phyloP scores from a whole-genome alignment of 1,140 invertebrate genomes.

The Hyles euphorbiae region DNA sequence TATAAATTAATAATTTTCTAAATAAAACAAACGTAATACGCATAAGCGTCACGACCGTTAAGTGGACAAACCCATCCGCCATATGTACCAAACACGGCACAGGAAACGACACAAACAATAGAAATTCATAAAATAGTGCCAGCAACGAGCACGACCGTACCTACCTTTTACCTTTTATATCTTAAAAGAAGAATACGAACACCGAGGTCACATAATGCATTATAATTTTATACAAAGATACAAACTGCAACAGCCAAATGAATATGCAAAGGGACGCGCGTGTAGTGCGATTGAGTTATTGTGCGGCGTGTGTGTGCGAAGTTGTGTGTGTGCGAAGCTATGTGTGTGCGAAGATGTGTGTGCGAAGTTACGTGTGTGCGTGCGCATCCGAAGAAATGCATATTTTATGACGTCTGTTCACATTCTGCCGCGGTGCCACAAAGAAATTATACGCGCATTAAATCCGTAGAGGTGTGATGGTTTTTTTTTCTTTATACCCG shows the following conservation, averaged over 20 bases:
- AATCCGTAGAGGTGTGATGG: constrained; percentile 66
- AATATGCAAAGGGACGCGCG: constrained; percentile 64
- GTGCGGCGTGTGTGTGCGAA: constrained; percentile 44
- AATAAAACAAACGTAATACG: too few relatives aligned
- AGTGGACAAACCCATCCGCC: too few relatives aligned
- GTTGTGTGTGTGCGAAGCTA: constrained; percentile 11
- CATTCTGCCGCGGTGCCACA: constrained; percentile 70
- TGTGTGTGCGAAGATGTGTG: constrained; percentile 14
- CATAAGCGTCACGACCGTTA: too few relatives aligned
- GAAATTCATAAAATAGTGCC: constrained; percentile 19
- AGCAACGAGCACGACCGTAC: constrained; percentile 8
- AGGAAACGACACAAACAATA: constrained; percentile 3
- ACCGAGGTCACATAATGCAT: constrained; percentile 63
- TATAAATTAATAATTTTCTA: too few relatives aligned
- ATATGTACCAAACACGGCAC: not conserved
- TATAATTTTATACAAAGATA: constrained; percentile 74
- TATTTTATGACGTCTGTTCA: constrained; percentile 72
- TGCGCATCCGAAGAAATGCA: constrained; percentile 66
- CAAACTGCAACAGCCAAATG: constrained; percentile 63
- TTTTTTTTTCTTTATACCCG: constrained; percentile 37
- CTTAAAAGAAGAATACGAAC: constrained; percentile 31
- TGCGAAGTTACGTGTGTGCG: constrained; percentile 28
- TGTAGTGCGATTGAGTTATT: constrained; percentile 69
- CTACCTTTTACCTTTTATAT: constrained; percentile 37
- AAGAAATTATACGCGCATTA: constrained; percentile 74